phyloP scores from a whole-genome alignment of 1,140 invertebrate species.

The Phocides pigmalion region DNA sequence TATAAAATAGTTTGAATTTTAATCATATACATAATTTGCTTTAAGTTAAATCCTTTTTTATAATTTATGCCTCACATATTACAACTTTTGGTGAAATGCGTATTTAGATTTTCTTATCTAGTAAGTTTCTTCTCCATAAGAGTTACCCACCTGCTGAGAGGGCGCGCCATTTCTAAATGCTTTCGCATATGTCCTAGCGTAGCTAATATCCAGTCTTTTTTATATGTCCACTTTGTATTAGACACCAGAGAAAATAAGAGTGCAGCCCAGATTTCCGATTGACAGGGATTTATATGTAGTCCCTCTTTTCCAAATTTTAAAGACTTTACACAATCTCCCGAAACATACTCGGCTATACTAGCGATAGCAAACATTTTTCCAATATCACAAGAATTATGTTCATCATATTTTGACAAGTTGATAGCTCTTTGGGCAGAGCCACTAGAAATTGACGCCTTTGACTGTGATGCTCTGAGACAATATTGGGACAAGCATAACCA shows the following conservation, averaged over 20 bases:
- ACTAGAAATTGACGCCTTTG: conserved; percentile 64
- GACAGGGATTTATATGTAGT: conserved; percentile 67
- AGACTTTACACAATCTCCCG: conserved; percentile 57
- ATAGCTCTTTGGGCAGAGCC: conserved; percentile 68
- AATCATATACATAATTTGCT: too few relatives aligned
- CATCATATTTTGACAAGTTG: conserved; percentile 44
- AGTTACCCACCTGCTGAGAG: conserved; percentile 63
- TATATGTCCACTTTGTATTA: conserved; percentile 52
- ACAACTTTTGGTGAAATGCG: neutral
- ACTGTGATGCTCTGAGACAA: conserved; percentile 54
- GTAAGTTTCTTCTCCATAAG: conserved; percentile 64
- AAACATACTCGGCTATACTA: conserved; percentile 70
- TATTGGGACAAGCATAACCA: conserved; percentile 77
- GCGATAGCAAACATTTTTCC: conserved; percentile 70
- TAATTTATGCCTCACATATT: conserved; percentile 35
- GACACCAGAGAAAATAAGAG: conserved; percentile 61
- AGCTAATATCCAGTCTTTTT: conserved; percentile 59
- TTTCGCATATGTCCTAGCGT: conserved; percentile 59
- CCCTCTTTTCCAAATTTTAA: conserved; percentile 63
- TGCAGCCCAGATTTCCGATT: conserved; percentile 71
- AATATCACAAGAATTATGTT: conserved; percentile 45
- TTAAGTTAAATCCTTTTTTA: too few relatives aligned
- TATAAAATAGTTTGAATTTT: too few relatives aligned
- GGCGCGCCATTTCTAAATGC: conserved; percentile 57
- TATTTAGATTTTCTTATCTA: conserved; percentile 1